Percentiles rank a stretch among this genome's conserved stretches.
phyloP scores from a whole-genome alignment of 92 coral and sea anemone species.

The Plumapathes pennacea region DNA sequence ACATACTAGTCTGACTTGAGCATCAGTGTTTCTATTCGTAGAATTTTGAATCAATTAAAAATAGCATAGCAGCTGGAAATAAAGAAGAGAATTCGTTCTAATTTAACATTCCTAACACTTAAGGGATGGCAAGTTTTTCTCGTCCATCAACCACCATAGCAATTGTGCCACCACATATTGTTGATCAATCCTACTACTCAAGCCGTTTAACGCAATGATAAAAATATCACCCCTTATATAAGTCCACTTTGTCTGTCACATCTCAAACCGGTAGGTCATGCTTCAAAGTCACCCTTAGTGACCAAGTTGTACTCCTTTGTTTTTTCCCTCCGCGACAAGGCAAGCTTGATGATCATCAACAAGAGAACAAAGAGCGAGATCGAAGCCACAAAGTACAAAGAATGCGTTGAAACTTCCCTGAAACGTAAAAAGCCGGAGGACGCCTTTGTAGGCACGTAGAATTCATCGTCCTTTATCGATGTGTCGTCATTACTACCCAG shows the following conservation, averaged over 20 bases:
- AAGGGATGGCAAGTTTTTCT: too few relatives aligned
- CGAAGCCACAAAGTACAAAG: constrained; percentile 72
- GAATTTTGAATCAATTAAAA: too few relatives aligned
- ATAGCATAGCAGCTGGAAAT: too few relatives aligned
- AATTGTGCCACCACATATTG: too few relatives aligned
- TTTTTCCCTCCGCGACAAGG: constrained; percentile 61
- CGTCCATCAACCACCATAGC: too few relatives aligned
- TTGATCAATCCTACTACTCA: too few relatives aligned
- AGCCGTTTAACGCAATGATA: neutral
- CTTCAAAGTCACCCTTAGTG: constrained; percentile 89
- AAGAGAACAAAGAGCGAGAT: constrained; percentile 59
- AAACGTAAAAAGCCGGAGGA: constrained; percentile 56
- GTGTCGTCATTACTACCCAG: too few relatives aligned
- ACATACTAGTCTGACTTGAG: too few relatives aligned
- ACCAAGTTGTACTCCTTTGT: constrained; percentile 71
- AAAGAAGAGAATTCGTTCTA: too few relatives aligned
- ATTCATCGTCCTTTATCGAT: too few relatives aligned
- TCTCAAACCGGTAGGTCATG: constrained; percentile 17
- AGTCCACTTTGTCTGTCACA: neutral
- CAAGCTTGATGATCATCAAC: constrained; percentile 64
- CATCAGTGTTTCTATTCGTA: too few relatives aligned
- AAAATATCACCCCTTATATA: neutral
- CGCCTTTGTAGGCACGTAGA: constrained; percentile 34
- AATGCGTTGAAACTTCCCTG: constrained; percentile 66
- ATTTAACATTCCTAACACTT: too few relatives aligned